Evolutionary conservation across 2,888 invertebrate species (phyloP).

Genomic region (Melinaea menophilus): DNA sequence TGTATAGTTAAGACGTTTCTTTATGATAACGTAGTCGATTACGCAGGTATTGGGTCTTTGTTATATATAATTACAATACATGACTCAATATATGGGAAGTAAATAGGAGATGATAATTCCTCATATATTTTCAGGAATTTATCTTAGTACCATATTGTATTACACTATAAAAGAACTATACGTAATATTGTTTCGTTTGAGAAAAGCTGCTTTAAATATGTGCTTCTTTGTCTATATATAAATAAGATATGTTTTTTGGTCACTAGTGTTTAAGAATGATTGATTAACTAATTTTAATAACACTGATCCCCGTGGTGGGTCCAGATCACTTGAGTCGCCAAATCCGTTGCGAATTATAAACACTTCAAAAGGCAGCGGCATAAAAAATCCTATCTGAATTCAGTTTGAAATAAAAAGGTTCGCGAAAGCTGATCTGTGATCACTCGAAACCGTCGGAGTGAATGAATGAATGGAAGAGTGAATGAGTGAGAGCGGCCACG

Average conservation of each 20-base stretch:
- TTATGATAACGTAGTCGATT: slow-evolving; percentile 52
- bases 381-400: slow-evolving; percentile 31
- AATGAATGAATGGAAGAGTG: slow-evolving; percentile 59
- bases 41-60: background rate
- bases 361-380: slow-evolving; percentile 31
- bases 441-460: slow-evolving; percentile 67
- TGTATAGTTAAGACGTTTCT: slow-evolving; percentile 56
- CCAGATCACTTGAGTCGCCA: slow-evolving; percentile 21
- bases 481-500: slow-evolving; percentile 43
- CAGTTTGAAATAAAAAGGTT: slow-evolving; percentile 38
- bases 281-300: slow-evolving; percentile 10
- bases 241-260: too few relatives aligned
- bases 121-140: background rate
- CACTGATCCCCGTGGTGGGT: slow-evolving; percentile 21
- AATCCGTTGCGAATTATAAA: slow-evolving; percentile 27
- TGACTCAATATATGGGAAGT: background rate
- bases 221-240: too few relatives aligned
- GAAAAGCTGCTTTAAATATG: too few relatives aligned
- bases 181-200: too few relatives aligned
- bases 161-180: too few relatives aligned
- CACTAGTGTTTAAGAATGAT: background rate
- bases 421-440: slow-evolving; percentile 68
- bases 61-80: slow-evolving; percentile 3
- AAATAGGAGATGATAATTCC: background rate
- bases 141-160: too few relatives aligned